These are phyloP conservation scores for Himantopus leucocephalus DNA, from an alignment of 2,113 vertebrate species.

Conservation along the genomic window DNA sequence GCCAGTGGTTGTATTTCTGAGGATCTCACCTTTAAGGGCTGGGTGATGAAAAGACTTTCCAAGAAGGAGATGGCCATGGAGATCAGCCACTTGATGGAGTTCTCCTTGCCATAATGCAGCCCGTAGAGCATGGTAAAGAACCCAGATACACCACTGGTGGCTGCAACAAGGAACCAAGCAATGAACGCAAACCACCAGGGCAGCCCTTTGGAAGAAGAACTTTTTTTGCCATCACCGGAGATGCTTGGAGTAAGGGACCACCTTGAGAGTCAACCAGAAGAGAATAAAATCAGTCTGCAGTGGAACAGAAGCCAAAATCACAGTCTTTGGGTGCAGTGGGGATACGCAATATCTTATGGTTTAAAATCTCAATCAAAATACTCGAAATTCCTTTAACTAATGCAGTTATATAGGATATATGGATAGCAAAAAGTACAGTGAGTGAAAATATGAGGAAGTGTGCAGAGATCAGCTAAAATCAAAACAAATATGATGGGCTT, in stretches of 20 bases:
- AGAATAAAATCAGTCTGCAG: background rate
- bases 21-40: slow-evolving; percentile 88
- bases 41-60: slow-evolving; percentile 93
- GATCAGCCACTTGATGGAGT: slow-evolving; percentile 91
- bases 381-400: background rate
- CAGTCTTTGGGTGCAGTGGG: background rate
- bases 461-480: background rate
- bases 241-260: slow-evolving; percentile 56
- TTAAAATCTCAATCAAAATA: background rate
- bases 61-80: slow-evolving; percentile 91
- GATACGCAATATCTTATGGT: background rate
- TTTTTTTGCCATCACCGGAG: slow-evolving; percentile 62
- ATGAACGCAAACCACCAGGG: slow-evolving; percentile 94
- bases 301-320: background rate
- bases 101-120: slow-evolving; percentile 86
- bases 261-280: slow-evolving; percentile 25
- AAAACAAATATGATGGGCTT: background rate
- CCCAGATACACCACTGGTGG: slow-evolving; percentile 83
- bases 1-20: background rate
- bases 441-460: background rate
- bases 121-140: slow-evolving; percentile 95
- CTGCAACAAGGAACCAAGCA: slow-evolving; percentile 87
- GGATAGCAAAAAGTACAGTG: background rate
- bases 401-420: background rate
- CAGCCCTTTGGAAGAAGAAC: slow-evolving; percentile 72